Percentiles rank a stretch among this genome's conserved stretches.
Evolutionary conservation across 2,888 invertebrate species (phyloP).

Genomic region (Imbricaverruca yamaguchii): DNA sequence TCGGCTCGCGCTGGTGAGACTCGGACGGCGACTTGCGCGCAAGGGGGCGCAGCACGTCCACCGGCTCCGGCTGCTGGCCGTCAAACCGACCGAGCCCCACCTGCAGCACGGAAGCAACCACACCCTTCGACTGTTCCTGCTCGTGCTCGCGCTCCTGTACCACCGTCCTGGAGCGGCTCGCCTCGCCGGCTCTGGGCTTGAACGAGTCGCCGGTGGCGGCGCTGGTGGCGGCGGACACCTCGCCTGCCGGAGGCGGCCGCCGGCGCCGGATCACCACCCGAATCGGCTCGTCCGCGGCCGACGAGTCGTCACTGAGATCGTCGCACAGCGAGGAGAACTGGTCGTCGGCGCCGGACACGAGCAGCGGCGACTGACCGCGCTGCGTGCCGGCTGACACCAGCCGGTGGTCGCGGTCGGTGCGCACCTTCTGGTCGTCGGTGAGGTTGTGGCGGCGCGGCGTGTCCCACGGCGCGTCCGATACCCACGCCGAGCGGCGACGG

Average conservation of each 20-base stretch:
- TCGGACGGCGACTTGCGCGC: constrained; percentile 11
- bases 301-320: constrained; percentile 3
- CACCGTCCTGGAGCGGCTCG: not conserved
- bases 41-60: not conserved
- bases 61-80: not conserved
- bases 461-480: constrained; percentile 2
- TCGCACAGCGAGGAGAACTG: constrained; percentile 9
- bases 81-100: not conserved
- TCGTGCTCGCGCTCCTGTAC: not conserved
- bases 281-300: constrained; percentile 7
- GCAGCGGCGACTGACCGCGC: not conserved
- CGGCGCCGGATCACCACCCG: not conserved
- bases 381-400: not conserved
- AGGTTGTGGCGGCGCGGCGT: constrained; percentile 19
- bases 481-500: not conserved
- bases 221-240: no score
- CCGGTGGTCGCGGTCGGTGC: not conserved
- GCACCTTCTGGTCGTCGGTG: constrained; percentile 15
- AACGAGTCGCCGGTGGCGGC: no score
- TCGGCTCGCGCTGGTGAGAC: not conserved
- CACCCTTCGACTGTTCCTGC: not conserved
- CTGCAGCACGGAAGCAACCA: not conserved
- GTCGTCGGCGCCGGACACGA: not conserved
- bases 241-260: not conserved
- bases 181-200: not conserved